Base-by-base conservation (phyloP, 2,888 invertebrate species). In the Andrena trimmerana region DNA sequence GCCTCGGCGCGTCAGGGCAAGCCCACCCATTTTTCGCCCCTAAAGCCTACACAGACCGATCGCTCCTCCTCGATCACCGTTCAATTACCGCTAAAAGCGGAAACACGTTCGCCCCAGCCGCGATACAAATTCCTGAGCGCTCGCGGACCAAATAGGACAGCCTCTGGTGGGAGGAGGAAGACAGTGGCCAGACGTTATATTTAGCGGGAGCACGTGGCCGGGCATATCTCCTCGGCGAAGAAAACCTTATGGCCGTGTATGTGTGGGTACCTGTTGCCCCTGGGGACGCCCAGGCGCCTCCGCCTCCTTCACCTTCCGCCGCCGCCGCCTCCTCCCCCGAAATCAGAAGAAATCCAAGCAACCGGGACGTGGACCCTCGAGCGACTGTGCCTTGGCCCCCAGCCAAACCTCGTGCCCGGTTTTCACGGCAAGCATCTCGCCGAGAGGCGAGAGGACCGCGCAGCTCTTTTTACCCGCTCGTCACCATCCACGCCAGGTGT, bases 141-240 rank as follows among this genome's bases (percentile, higher is more conserved):
- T 13, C 10, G 33, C n/a, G 6, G 29, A 42, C n/a, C 48, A 48
- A 65, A 78, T 50, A 68, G 31, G 57, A 24, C 24, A 13, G 59
- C 8, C 33, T 7, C 2, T 16, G 57, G 33, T 29, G 33, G 70
- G 71, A 74, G 70, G 70, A 75, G 76, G 84, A 79, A 81, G 75
- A 83, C 77, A 77, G 71, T 85, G 85, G 82, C 65, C 81, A 77
- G 83, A 75, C 87, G 89, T 91, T 93, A 93, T 93, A 93, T 93
- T 93, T 93, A 93, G 91, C 90, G 75, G 80, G 90, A 93, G 92
- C 93, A 93, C 93, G 92, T 92, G 92, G 89, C 90, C 91, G 92
- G 92, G 93, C 91, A 90, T 78, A 80, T 85, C 81, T 75, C 63
- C 16, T 29, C 62, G 50, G 73, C 75, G 77, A 81, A 75, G 88